These are phyloP conservation scores for Pygocentrus nattereri DNA, from an alignment of 2,797 vertebrate genomes.

Conservation along the genomic window DNA sequence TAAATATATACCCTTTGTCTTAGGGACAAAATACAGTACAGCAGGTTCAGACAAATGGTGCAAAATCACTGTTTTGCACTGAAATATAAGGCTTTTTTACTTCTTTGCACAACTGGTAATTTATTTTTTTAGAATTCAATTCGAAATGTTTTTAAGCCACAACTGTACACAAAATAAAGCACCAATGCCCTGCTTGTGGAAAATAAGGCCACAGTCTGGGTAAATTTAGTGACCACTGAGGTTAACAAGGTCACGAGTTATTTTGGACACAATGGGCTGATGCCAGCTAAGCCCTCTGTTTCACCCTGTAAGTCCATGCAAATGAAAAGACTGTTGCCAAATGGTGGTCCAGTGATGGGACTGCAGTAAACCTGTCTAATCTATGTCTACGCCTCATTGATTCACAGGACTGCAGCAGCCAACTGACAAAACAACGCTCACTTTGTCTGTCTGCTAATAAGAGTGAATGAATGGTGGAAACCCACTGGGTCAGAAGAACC, in stretches of 20 bases:
- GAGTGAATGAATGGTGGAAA: neutral
- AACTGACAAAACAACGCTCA: constrained; percentile 53
- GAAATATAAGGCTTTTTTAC: neutral
- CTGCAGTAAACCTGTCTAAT: constrained; percentile 51
- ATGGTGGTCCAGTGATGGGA: constrained; percentile 26
- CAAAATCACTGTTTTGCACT: neutral
- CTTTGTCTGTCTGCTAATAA: constrained; percentile 15
- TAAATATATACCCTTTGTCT: neutral
- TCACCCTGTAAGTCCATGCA: constrained; percentile 38
- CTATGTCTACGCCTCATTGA: constrained; percentile 44
- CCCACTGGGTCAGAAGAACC: neutral
- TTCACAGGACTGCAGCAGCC: constrained; percentile 36
- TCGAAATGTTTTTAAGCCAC: neutral
- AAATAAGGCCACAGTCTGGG: neutral
- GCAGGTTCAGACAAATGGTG: neutral
- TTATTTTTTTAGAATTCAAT: neutral
- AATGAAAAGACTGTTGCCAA: constrained; percentile 38
- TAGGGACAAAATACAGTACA: neutral
- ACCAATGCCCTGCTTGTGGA: neutral
- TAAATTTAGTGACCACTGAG: constrained; percentile 35
- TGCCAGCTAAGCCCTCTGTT: constrained; percentile 44
- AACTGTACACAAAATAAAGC: neutral
- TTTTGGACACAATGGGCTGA: constrained; percentile 35
- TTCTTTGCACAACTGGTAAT: neutral
- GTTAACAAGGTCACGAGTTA: constrained; percentile 40